Base-by-base conservation (phyloP, 2,113 vertebrate species). In the Eudyptes chrysolophus region DNA sequence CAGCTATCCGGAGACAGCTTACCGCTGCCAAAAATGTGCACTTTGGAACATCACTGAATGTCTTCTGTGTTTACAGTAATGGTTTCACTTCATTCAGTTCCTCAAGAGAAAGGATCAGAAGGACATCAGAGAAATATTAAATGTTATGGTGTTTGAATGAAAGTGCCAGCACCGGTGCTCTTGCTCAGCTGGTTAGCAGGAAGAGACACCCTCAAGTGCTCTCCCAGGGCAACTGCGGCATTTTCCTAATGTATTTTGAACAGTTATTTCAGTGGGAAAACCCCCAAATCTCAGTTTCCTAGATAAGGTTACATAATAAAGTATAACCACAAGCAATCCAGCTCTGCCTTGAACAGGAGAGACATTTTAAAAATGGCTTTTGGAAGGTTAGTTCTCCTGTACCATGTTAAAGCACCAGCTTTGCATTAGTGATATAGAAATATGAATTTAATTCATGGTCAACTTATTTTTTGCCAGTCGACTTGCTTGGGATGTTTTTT, bases 11-110 rank as follows among this genome's bases (percentile, higher is more conserved):
- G 54, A 79, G 75, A 88, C 79, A 79, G 49, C 46, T 83, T 29
- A 19, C 25, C 2, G 16, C 78, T 86, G 94, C 94, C 93, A 96
- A 94, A 95, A 94, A 90, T 52, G 70, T 60, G 81, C 64, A 27
- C 89, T 77, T 84, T 49, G 75, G 78, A 96, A 92, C 84, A 83
- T 54, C 82, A 22, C 78, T 80, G 91, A 62, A 77, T 48, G 32
- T 92, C 60, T 77, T 85, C 89, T 74, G 65, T 87, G 87, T 90
- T 96, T 90, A 74, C 54, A 93, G 84, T 9, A 90, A 85, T 4
- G 6, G 62, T 26, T 93, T 79, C 2, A 1, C 58, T 96, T 85
- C 58, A 7, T 54, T 77, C 54, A 40, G 70, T 51, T 75, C 74
- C 51, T 95, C 66, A 66, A 46, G 74, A 77, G 48, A 89, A 93